These are phyloP conservation scores for Corythoichthys intestinalis DNA, from an alignment of 2,113 vertebrate species.

Conservation along the genomic window DNA sequence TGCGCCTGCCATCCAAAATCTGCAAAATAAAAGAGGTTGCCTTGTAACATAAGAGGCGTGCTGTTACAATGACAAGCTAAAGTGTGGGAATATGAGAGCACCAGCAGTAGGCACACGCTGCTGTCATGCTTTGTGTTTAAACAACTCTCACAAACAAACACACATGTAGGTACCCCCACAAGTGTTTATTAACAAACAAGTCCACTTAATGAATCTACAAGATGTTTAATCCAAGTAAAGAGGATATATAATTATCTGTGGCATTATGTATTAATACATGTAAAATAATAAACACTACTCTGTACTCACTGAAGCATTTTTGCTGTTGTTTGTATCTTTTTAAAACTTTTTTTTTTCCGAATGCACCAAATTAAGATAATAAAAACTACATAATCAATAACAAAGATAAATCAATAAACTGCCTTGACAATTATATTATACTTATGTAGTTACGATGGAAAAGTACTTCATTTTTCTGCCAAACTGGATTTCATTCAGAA, in stretches of 20 bases:
- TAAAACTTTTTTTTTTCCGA: no score
- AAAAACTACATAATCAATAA: no score
- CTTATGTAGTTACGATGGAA: no score
- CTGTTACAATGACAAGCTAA: conserved; percentile 39
- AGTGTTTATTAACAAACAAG: conserved; percentile 31
- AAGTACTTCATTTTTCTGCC: no score
- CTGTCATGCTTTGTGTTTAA: conserved; percentile 42
- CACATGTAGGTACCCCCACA: not conserved
- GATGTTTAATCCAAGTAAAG: conserved; percentile 18
- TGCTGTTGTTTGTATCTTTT: no score
- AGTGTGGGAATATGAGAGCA: conserved; percentile 28
- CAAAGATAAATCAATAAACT: no score
- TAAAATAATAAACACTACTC: no score
- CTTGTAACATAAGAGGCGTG: conserved; percentile 40
- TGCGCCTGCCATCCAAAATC: conserved; percentile 31
- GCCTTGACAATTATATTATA: no score
- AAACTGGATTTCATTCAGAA: no score
- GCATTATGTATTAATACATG: not conserved
- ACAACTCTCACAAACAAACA: conserved; percentile 2
- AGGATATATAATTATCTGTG: conserved; percentile 18
- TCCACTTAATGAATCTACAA: conserved; percentile 45
- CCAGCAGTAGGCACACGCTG: conserved; percentile 42
- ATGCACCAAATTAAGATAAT: no score
- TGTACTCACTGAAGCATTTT: no score
- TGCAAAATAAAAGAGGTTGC: conserved; percentile 30